Conservation (phyloP, 2,888 invertebrate genomes). For the Taenaris catops region DNA sequence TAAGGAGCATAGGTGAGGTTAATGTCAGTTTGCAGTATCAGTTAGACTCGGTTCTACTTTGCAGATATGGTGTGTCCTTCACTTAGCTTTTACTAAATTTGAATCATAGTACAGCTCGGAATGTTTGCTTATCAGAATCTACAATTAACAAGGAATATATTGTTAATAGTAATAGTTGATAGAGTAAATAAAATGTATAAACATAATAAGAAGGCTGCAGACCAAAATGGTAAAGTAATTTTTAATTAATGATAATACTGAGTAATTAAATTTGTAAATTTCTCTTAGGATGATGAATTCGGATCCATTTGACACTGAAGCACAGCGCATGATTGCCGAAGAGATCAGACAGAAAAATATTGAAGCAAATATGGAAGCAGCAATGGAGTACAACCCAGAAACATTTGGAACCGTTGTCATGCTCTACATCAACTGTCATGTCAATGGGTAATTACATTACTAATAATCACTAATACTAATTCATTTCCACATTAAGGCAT, state of each 20-base stretch:
- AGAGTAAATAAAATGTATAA: background rate
- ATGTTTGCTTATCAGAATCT: no score
- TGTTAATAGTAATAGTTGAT: background rate
- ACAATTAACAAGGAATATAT: no score
- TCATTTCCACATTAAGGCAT: no score
- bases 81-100: no score
- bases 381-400: constrained; percentile 99
- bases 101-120: no score
- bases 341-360: constrained; percentile 98
- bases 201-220: background rate
- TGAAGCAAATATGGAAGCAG: constrained; percentile 98
- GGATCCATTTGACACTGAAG: constrained; percentile 97
- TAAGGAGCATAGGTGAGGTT: no score
- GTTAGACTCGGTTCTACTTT: no score
- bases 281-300: constrained; percentile 89
- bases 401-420: constrained; percentile 98
- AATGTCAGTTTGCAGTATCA: no score
- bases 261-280: background rate
- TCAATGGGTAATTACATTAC: constrained; percentile 86
- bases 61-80: no score
- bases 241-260: background rate
- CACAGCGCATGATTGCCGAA: constrained; percentile 96
- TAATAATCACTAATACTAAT: no score
- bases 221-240: background rate
- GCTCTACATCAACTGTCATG: constrained; percentile 98